Percentiles rank a stretch among this genome's conserved stretches.
phyloP scores from a whole-genome alignment of 2,888 invertebrate species.

The Latrodectus hesperus region DNA sequence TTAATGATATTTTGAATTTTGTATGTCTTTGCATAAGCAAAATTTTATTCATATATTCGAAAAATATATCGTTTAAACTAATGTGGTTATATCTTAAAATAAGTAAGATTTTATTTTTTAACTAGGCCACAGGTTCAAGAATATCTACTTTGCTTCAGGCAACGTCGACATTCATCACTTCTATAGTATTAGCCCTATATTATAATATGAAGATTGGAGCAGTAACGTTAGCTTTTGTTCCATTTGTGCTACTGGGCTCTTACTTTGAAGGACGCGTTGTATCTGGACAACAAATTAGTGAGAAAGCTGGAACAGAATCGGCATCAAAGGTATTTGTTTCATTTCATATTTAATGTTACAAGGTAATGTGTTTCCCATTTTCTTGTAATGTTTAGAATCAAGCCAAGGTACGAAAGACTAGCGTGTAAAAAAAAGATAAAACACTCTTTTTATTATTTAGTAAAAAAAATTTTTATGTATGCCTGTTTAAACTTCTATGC shows the following conservation, averaged over 20 bases:
- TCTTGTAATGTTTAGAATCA: too few relatives aligned
- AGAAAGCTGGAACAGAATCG: constrained; percentile 80
- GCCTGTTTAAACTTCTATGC: too few relatives aligned
- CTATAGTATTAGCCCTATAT: constrained; percentile 80
- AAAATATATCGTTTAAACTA: not conserved
- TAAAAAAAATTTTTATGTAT: too few relatives aligned
- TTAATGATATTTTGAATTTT: too few relatives aligned
- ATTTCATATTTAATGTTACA: too few relatives aligned
- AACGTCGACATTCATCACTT: constrained; percentile 76
- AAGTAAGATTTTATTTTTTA: not conserved
- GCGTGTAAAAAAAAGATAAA: too few relatives aligned
- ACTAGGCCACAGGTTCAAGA: constrained; percentile 84
- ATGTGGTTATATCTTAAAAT: not conserved
- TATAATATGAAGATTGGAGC: constrained; percentile 84
- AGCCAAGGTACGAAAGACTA: too few relatives aligned
- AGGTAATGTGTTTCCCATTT: too few relatives aligned
- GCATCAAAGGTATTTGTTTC: constrained; percentile 80
- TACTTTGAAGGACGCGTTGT: constrained; percentile 82
- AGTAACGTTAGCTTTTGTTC: constrained; percentile 81
- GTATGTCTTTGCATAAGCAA: too few relatives aligned
- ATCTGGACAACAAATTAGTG: constrained; percentile 79
- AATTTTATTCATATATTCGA: not conserved
- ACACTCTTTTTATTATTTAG: too few relatives aligned
- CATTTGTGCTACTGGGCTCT: constrained; percentile 81
- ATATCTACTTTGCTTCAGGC: constrained; percentile 83